Base-by-base conservation (phyloP, 2,888 invertebrate genomes). In the Kuschelorhynchus macadamiae region DNA sequence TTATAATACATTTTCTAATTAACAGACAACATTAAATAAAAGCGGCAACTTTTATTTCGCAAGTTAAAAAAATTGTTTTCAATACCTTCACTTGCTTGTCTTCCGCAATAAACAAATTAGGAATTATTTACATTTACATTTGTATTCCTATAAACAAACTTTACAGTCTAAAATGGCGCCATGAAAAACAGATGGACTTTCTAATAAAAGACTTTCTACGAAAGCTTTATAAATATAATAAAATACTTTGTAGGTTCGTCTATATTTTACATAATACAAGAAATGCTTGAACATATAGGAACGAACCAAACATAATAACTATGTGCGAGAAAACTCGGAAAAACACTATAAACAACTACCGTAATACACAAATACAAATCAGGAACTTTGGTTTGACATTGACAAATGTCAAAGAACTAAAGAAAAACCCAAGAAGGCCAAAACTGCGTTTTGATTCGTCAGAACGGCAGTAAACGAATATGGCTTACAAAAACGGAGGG, bases 121-220 rank as follows among this genome's bases (percentile, higher is more conserved):
- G 36, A 36, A 59, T 12, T 46, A 46, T 44, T 57, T 32, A 42
- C 44, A 44, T 57, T 46, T 42, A 57, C 30, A 59, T 30, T n/a
- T n/a, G 7, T 7, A 53, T 53, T 32, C 39, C 42, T 32, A 25
- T 50, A 60, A 49, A 60, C 60, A 60, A 60, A 62, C 46, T 62
- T 50, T 30, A n/a, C 17, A 42, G 41, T 20, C 59, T 63, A 68
- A 68, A 68, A 68, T 68, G 68, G 68, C 68, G 68, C 68, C 68
- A 68, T 63, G 44, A 42, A 57, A 16, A 36, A 55, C 42, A 55
- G 11, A 41, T 30, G 55, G 55, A 17, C 33, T 20, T 62, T 46
- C 32, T 16, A 17, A 32, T 32, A 50, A n/a, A 30, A 32, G n/a
- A n/a, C n/a, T n/a, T 32, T 4, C 0, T 1, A 8, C 16, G 14